Conservation (phyloP, 2,888 invertebrate species). For the Cosmopolites sordidus region DNA sequence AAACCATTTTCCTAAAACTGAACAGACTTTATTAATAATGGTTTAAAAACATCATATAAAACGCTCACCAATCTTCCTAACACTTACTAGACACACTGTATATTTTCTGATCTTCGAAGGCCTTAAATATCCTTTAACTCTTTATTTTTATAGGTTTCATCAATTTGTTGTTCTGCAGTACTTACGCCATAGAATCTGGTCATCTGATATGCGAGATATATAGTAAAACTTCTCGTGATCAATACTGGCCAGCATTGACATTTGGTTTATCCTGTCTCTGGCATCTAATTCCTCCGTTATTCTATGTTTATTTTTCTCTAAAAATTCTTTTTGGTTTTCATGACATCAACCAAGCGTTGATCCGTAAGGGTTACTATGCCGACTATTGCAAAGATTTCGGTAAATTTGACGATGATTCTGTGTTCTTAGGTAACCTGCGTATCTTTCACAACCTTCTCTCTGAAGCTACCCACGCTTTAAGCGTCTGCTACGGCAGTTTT, state of each 20-base stretch:
- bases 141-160: background rate
- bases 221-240: background rate
- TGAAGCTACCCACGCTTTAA: conserved; percentile 28
- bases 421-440: conserved; percentile 27
- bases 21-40: no score
- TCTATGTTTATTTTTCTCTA: conserved; percentile 31
- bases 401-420: conserved; percentile 13
- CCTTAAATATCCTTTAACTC: no score
- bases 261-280: conserved; percentile 31
- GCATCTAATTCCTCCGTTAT: conserved; percentile 30
- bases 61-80: no score
- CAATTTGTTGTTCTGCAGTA: background rate
- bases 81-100: no score
- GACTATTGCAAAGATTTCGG: conserved; percentile 7
- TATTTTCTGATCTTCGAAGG: no score
- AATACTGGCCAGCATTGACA: conserved; percentile 7
- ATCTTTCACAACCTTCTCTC: conserved; percentile 32
- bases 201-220: conserved; percentile 3
- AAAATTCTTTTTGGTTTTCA: conserved; percentile 29
- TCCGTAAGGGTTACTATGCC: conserved; percentile 15
- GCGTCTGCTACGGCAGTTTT: conserved; percentile 31
- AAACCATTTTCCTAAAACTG: no score
- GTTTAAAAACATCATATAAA: no score
- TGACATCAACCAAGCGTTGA: conserved; percentile 27
- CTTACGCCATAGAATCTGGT: background rate